Conservation (phyloP, 1,140 invertebrate species). For the Coelopa frigida region DNA sequence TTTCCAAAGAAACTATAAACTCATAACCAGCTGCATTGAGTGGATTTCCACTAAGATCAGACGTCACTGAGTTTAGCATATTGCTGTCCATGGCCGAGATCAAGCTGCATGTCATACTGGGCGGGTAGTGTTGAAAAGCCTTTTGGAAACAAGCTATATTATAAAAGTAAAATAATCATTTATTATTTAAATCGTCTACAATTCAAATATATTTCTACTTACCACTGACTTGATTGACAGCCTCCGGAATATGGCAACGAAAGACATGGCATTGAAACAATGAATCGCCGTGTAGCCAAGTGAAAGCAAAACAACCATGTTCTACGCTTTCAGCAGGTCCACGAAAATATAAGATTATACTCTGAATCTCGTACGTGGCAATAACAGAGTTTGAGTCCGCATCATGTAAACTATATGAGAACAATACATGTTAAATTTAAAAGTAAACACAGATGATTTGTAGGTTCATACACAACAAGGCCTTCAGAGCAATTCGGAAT, state of each 20-base stretch:
- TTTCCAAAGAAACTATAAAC: slow-evolving; percentile 60
- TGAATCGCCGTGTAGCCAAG: slow-evolving; percentile 87
- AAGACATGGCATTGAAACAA: slow-evolving; percentile 97
- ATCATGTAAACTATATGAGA: slow-evolving; percentile 72
- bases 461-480: slow-evolving; percentile 64
- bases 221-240: slow-evolving; percentile 71
- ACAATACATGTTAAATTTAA: slow-evolving; percentile 8
- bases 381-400: slow-evolving; percentile 76
- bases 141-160: slow-evolving; percentile 77
- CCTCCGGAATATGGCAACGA: slow-evolving; percentile 92
- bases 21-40: slow-evolving; percentile 41
- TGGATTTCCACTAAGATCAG: slow-evolving; percentile 46
- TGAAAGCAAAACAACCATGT: slow-evolving; percentile 93
- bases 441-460: neutral
- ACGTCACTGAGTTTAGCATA: slow-evolving; percentile 40
- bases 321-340: slow-evolving; percentile 78
- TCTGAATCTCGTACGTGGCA: slow-evolving; percentile 80
- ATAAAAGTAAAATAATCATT: neutral
- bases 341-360: slow-evolving; percentile 91
- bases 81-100: slow-evolving; percentile 41
- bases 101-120: slow-evolving; percentile 63
- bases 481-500: slow-evolving; percentile 85
- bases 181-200: neutral
- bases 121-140: slow-evolving; percentile 76
- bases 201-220: slow-evolving; percentile 24